Evolutionary conservation across 2,888 invertebrate species (phyloP).

Genomic region (Octonoba sinensis): DNA sequence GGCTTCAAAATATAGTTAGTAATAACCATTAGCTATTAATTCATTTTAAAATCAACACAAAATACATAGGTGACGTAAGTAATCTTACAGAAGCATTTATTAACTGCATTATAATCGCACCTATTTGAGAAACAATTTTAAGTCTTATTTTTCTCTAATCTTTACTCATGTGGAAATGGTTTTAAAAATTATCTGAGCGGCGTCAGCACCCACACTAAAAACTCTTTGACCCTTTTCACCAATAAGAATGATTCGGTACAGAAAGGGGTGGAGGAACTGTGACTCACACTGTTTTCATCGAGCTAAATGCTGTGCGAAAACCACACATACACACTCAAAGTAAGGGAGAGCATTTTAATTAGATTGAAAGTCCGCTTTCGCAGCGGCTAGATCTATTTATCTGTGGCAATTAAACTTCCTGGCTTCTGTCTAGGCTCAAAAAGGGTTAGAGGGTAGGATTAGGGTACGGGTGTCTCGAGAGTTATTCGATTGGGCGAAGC

Average conservation of each 20-base stretch:
- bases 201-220: no score
- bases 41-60: no score
- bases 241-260: not conserved
- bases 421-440: constrained; percentile 8
- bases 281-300: constrained; percentile 40
- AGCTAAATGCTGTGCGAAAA: constrained; percentile 46
- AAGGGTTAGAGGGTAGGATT: constrained; percentile 1
- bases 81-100: no score
- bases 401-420: constrained; percentile 45
- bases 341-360: constrained; percentile 43
- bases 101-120: no score
- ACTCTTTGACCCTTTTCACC: no score
- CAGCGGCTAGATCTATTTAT: constrained; percentile 37
- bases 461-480: not conserved
- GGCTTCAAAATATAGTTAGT: no score
- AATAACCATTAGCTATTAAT: no score
- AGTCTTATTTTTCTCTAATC: no score
- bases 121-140: no score
- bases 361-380: constrained; percentile 28
- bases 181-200: no score
- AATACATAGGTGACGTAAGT: no score
- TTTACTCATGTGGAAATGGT: no score
- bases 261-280: constrained; percentile 10
- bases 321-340: constrained; percentile 19
- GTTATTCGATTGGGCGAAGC: constrained; percentile 4